Evolutionary conservation across 1,140 invertebrate genomes (phyloP).

Genomic region (Aphelenchoides besseyi): DNA sequence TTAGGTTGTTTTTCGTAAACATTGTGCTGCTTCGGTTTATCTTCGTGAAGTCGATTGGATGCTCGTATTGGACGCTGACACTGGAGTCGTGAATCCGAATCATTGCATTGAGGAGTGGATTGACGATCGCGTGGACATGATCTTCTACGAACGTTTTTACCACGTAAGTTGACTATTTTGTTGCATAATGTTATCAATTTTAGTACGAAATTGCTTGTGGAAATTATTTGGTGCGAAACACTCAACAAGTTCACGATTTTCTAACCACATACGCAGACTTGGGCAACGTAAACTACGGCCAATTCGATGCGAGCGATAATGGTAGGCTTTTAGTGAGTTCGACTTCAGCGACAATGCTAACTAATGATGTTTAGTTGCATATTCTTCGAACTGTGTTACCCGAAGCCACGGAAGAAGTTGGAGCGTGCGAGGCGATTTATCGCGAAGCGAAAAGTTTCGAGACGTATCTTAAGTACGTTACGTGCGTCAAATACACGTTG

Average conservation of each 20-base stretch:
- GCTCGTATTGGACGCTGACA: conserved; percentile 53
- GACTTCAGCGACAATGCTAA: too few species aligned
- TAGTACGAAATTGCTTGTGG: conserved; percentile 52
- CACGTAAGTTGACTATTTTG: neutral
- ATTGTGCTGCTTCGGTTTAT: conserved; percentile 52
- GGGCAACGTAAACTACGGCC: conserved; percentile 47
- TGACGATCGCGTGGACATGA: conserved; percentile 45
- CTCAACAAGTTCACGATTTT: conserved; percentile 42
- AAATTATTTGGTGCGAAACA: conserved; percentile 51
- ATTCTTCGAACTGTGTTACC: conserved; percentile 47
- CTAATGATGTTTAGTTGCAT: conserved; percentile 46
- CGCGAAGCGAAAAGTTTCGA: conserved; percentile 48
- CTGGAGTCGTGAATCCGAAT: conserved; percentile 55
- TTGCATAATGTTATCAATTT: conserved; percentile 17
- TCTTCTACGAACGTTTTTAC: conserved; percentile 55
- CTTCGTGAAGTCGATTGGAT: conserved; percentile 50
- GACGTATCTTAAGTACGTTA: conserved; percentile 53
- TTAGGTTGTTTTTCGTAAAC: conserved; percentile 51
- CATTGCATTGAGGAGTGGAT: conserved; percentile 56
- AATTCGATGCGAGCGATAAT: conserved; percentile 52
- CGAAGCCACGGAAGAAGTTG: conserved; percentile 38
- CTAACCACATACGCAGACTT: conserved; percentile 35
- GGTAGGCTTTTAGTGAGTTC: conserved; percentile 45
- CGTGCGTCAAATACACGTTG: conserved; percentile 44
- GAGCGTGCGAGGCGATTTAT: conserved; percentile 49